These are phyloP conservation scores for Phylloscopus collybita DNA, from an alignment of 2,797 vertebrate species.

Conservation along the genomic window DNA sequence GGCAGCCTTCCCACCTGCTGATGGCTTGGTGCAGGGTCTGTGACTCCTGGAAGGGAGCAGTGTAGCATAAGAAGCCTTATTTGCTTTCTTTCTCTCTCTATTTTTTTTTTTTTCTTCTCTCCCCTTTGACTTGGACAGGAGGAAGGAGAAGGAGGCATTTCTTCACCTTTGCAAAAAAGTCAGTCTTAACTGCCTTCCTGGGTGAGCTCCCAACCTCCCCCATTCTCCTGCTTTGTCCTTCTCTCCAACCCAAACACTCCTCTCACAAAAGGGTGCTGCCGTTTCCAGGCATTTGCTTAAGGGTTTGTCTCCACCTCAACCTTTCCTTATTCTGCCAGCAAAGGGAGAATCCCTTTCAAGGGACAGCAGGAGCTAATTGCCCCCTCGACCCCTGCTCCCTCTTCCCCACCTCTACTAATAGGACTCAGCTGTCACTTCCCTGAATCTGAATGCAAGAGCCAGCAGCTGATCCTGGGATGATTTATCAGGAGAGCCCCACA, in stretches of 20 bases:
- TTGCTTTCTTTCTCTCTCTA: fast-evolving
- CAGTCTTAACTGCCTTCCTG: not conserved
- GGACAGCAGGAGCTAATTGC: not conserved
- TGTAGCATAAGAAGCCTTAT: not conserved
- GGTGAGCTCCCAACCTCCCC: not conserved
- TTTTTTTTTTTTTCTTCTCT: fast-evolving
- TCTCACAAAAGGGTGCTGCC: not conserved
- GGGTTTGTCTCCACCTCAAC: not conserved
- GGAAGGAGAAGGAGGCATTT: not conserved
- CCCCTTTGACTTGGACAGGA: not conserved
- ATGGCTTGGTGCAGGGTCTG: not conserved
- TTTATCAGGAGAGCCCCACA: constrained; percentile 25
- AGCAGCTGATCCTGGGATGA: constrained; percentile 33
- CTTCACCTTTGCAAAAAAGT: not conserved
- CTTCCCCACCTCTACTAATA: not conserved
- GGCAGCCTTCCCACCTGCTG: not conserved
- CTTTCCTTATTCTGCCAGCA: not conserved
- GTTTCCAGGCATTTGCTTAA: not conserved
- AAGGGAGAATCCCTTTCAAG: not conserved
- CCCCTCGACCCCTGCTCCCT: not conserved
- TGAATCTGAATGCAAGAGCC: constrained; percentile 11
- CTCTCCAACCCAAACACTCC: not conserved
- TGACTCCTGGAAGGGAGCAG: not conserved
- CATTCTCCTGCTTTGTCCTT: not conserved
- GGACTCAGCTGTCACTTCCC: constrained; percentile 47